Base-by-base conservation (phyloP, 2,797 vertebrate species). In the Acipenser transmontanus region DNA sequence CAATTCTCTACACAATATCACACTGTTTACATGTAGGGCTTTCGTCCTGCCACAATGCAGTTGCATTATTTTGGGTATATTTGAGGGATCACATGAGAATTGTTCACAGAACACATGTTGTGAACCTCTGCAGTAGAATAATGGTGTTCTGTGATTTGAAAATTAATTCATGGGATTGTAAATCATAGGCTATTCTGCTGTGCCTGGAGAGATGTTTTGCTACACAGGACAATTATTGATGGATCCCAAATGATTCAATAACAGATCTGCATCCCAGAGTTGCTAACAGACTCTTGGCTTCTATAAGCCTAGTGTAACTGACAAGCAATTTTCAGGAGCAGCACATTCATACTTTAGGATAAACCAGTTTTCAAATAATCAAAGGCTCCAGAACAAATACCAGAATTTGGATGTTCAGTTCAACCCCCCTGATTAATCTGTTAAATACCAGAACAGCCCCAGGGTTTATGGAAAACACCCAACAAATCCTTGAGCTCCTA, bases 181-280 rank as follows among this genome's bases (percentile, higher is more conserved):
- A 57, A n/a, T 57, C 14, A 13, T 13, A 57, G 54, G 14, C 54
- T 57, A 13, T 57, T 11, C 54, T 57, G 54, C 12, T 57, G 11
- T 57, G 54, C 54, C 54, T n/a, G 14, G 14, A n/a, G 54, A 57
- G 54, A 13, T 57, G 54, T 11, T 57, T 57, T 57, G 12, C 54
- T 57, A 13, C 54, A 57, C 54, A n/a, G 54, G 54, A 57, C 54
- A 57, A 57, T n/a, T 57, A 57, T 57, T 57, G 54, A 57, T 57
- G 54, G 9, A 57, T 11, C 54, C 34, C 7, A 57, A 57, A 57
- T 57, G 54, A 57, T 57, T 57, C 12, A 57, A 57, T 57, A 57
- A 57, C 14, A 11, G 7, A 11, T 57, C 54, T 13, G 7, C 9
- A 57, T 13, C 12, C 12, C 54, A 57, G 6, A 11, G 54, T 57